Evolutionary conservation across 2,113 vertebrate species (phyloP).

Genomic region (Nothoprocta pentlandii): DNA sequence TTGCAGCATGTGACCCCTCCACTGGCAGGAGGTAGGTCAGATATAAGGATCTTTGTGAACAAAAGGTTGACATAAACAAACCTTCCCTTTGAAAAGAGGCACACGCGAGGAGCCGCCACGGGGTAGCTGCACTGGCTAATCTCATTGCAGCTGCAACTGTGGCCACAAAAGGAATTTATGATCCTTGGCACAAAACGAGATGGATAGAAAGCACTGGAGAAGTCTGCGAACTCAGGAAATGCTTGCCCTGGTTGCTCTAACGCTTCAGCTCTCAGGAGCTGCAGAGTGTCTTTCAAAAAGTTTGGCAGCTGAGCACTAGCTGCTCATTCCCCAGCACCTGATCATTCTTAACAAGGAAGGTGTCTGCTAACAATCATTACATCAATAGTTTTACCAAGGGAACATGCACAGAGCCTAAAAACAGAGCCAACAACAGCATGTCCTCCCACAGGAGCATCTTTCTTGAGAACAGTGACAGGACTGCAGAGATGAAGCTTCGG

Average conservation of each 20-base stretch:
- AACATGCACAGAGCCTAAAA: background rate
- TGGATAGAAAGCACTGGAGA: background rate
- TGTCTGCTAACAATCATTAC: background rate
- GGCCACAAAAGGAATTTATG: conserved; percentile 32
- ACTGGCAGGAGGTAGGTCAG: background rate
- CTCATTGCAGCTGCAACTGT: background rate
- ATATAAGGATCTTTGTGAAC: conserved; percentile 19
- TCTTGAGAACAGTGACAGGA: background rate
- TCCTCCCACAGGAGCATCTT: background rate
- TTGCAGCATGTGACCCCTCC: background rate
- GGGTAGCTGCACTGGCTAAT: conserved; percentile 29
- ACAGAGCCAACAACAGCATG: background rate
- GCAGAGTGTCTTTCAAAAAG: background rate
- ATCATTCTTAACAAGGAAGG: background rate
- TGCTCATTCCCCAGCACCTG: background rate
- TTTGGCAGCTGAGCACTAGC: background rate
- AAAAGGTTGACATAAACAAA: conserved; percentile 52
- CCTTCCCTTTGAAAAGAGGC: background rate
- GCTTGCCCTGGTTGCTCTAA: background rate
- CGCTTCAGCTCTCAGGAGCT: background rate
- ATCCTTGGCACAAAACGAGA: background rate
- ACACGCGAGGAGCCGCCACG: background rate
- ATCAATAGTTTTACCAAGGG: fast-evolving
- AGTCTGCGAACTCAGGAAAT: background rate
- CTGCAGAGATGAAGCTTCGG: background rate